Evolutionary conservation across 2,888 invertebrate genomes (phyloP).

Genomic region (Dasypolia templi): DNA sequence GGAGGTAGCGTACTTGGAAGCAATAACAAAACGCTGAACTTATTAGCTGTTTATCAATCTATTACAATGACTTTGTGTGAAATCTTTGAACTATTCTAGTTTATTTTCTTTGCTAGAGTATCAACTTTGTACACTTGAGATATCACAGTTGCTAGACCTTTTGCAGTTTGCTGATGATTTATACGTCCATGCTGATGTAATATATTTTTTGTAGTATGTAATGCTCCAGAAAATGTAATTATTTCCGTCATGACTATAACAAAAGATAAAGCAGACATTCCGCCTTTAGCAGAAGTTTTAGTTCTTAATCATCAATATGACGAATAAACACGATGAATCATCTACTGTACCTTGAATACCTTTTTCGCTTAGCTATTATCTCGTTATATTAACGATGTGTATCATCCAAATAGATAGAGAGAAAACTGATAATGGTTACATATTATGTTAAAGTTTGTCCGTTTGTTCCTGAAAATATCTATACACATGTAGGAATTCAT

Average conservation of each 20-base stretch:
- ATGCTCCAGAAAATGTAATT: neutral
- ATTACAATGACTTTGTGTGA: neutral
- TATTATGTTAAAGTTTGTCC: neutral
- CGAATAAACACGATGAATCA: constrained; percentile 63
- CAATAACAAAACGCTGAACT: constrained; percentile 6
- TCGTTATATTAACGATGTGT: constrained; percentile 28
- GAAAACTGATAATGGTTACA: constrained; percentile 13
- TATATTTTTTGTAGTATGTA: neutral
- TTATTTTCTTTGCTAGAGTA: neutral
- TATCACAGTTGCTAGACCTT: neutral
- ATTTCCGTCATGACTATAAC: too few species aligned
- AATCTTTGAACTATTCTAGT: neutral
- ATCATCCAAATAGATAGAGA: constrained; percentile 36
- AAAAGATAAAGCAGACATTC: constrained; percentile 23
- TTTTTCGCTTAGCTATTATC: constrained; percentile 52
- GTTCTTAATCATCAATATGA: constrained; percentile 65
- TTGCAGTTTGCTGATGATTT: neutral
- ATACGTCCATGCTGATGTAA: neutral
- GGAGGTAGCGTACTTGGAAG: neutral
- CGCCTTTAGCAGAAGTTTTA: constrained; percentile 44
- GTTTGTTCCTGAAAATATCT: neutral
- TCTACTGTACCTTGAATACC: constrained; percentile 45
- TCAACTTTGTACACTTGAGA: too few species aligned
- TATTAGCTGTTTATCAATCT: constrained; percentile 1
- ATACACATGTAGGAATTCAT: neutral